Evolutionary conservation across 2,113 vertebrate species (phyloP).

Genomic region (Calonectris borealis): DNA sequence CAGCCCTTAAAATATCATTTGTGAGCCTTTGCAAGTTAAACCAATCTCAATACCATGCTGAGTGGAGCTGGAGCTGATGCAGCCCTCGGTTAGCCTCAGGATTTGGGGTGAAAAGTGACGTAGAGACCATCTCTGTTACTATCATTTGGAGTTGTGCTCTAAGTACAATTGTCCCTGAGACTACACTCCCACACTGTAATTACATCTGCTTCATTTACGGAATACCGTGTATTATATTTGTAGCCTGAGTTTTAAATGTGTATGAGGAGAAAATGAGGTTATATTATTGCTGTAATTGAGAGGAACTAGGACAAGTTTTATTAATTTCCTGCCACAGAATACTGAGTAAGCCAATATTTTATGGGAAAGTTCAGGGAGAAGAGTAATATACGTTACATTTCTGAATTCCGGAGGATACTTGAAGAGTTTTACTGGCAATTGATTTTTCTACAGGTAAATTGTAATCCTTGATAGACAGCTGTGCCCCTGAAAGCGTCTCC

Average conservation of each 20-base stretch:
- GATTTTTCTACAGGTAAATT: constrained; percentile 48
- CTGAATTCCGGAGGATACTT: constrained; percentile 7
- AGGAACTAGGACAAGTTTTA: constrained; percentile 54
- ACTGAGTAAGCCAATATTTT: constrained; percentile 57
- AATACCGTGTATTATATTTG: constrained; percentile 43
- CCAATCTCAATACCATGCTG: not conserved
- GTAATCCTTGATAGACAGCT: not conserved
- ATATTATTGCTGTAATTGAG: constrained; percentile 59
- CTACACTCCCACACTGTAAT: not conserved
- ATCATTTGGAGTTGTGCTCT: not conserved
- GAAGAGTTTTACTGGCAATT: constrained; percentile 45
- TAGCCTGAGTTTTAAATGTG: constrained; percentile 40
- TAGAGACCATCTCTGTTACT: not conserved
- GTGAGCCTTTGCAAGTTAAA: not conserved
- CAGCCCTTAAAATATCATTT: not conserved
- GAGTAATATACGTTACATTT: constrained; percentile 12
- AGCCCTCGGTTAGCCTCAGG: not conserved
- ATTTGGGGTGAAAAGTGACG: not conserved
- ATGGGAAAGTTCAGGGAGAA: constrained; percentile 41
- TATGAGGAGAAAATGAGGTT: constrained; percentile 40
- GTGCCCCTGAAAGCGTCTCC: not conserved
- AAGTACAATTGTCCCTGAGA: not conserved
- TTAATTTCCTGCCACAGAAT: constrained; percentile 54
- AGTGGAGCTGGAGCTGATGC: not conserved
- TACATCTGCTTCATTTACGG: constrained; percentile 14